Conservation (phyloP, 1,140 invertebrate species). For the Diprion similis region DNA sequence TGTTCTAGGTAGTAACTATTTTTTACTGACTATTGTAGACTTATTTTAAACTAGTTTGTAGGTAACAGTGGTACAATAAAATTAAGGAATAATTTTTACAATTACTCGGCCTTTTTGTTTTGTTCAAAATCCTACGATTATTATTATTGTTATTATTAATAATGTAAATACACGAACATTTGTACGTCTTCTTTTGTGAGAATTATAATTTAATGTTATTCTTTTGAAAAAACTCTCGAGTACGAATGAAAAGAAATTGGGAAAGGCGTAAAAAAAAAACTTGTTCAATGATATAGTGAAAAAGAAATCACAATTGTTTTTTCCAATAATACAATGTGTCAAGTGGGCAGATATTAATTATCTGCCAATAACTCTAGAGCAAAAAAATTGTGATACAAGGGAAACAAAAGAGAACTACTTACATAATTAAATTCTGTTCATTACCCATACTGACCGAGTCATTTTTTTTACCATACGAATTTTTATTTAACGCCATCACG, state of each 20-base stretch:
- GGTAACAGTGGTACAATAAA: conserved; percentile 3
- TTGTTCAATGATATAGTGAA: neutral
- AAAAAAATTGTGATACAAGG: neutral
- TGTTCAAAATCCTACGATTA: neutral
- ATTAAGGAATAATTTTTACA: neutral
- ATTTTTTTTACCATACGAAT: too few relatives aligned
- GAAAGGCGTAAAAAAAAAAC: neutral
- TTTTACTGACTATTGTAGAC: neutral
- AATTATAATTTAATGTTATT: neutral
- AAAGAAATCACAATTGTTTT: neutral
- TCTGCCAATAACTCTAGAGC: neutral
- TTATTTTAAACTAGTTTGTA: conserved; percentile 3
- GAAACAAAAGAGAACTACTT: neutral
- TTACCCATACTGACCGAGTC: too few relatives aligned
- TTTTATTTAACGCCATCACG: too few relatives aligned
- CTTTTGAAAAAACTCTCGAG: neutral
- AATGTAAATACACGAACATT: neutral
- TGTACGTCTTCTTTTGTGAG: neutral
- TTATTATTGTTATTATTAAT: neutral
- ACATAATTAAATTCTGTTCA: too few relatives aligned
- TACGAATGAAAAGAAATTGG: neutral
- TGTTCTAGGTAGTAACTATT: neutral
- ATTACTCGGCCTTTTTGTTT: neutral
- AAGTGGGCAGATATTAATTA: neutral
- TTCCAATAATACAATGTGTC: neutral